Percentiles rank a stretch among this genome's conserved stretches.
Conservation (phyloP, 1,140 invertebrate genomes). For the Paralvinella palmiformis region DNA sequence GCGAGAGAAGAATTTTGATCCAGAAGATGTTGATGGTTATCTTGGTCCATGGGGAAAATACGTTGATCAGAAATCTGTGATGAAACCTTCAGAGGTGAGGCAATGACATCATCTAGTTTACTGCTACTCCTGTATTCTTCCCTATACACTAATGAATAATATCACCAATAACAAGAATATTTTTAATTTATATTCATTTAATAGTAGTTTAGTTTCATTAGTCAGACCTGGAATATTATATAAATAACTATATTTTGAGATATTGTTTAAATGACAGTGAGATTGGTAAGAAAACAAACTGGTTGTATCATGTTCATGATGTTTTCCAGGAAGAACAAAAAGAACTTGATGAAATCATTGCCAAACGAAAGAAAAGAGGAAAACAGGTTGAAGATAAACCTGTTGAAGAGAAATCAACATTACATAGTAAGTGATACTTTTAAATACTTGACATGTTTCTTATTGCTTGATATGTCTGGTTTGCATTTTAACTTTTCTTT, state of each 20-base stretch:
- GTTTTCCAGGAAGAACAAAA: slow-evolving; percentile 72
- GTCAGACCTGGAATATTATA: too few relatives aligned
- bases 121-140: too few relatives aligned
- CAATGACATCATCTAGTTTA: too few relatives aligned
- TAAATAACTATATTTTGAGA: too few relatives aligned
- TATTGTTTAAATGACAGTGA: too few relatives aligned
- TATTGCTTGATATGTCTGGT: not conserved
- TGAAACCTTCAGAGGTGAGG: slow-evolving; percentile 72
- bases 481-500: too few relatives aligned
- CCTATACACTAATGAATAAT: too few relatives aligned
- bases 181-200: too few relatives aligned
- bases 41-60: slow-evolving; percentile 95
- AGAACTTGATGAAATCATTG: slow-evolving; percentile 87
- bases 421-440: slow-evolving; percentile 79
- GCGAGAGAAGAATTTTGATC: slow-evolving; percentile 81
- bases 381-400: slow-evolving; percentile 74
- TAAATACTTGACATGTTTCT: not conserved
- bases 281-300: too few relatives aligned
- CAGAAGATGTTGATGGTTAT: slow-evolving; percentile 89
- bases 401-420: slow-evolving; percentile 77
- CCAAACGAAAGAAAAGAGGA: slow-evolving; percentile 62
- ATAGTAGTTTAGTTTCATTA: too few relatives aligned
- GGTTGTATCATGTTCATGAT: too few relatives aligned
- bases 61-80: slow-evolving; percentile 79
- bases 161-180: too few relatives aligned